A percentile compares a stretch with the other conserved stretches of the same genome.
phyloP scores from a whole-genome alignment of 1,140 invertebrate genomes.

The Drosophila nebulosa region DNA sequence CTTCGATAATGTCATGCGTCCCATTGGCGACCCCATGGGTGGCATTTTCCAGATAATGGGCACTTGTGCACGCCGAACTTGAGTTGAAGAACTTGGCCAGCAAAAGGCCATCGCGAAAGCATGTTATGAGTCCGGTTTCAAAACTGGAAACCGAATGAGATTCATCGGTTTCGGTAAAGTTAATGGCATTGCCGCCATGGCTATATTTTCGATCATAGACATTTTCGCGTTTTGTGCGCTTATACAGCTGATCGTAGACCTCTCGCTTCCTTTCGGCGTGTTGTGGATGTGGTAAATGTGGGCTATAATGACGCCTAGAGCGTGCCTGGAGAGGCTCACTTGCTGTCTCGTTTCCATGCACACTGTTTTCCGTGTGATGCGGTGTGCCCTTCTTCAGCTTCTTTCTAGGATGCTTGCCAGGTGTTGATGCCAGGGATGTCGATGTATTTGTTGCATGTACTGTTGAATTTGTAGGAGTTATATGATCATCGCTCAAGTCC shows the following conservation, averaged over 20 bases:
- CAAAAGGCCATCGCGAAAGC: conserved; percentile 88
- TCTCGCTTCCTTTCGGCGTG: conserved; percentile 12
- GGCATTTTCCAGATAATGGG: conserved; percentile 85
- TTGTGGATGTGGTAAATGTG: neutral
- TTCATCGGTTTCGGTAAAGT: conserved; percentile 82
- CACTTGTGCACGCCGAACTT: conserved; percentile 85
- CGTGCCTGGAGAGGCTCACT: neutral
- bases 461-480: neutral
- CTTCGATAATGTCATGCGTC: conserved; percentile 85
- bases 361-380: neutral
- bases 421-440: neutral
- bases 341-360: neutral
- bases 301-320: neutral
- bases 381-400: conserved; percentile 69
- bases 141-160: conserved; percentile 88
- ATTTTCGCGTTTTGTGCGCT: conserved; percentile 83
- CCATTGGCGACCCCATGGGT: conserved; percentile 84
- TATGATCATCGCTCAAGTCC: conserved; percentile 60
- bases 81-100: conserved; percentile 86
- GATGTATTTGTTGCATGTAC: neutral
- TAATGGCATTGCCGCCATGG: conserved; percentile 87
- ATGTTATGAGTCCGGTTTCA: conserved; percentile 87
- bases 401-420: conserved; percentile 32
- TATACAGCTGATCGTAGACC: conserved; percentile 68
- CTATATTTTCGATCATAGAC: conserved; percentile 87